These are phyloP conservation scores for Leptinotarsa texana DNA, from an alignment of 1,140 invertebrate genomes.

Conservation along the genomic window DNA sequence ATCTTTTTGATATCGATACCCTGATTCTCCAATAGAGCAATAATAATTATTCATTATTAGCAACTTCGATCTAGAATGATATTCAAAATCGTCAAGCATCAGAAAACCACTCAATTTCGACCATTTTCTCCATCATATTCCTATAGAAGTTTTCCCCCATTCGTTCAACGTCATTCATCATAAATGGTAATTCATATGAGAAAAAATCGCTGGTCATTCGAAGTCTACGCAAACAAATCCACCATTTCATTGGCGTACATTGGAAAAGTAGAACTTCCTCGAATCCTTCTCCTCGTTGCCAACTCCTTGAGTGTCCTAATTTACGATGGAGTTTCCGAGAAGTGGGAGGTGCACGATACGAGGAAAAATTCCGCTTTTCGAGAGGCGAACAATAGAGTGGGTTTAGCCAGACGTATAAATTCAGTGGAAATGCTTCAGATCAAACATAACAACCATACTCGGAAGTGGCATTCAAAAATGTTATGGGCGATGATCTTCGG, in stretches of 20 bases:
- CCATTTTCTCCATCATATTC: too few relatives aligned
- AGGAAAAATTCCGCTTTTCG: neutral
- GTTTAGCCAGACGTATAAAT: neutral
- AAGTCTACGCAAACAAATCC: neutral
- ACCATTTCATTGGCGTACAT: neutral
- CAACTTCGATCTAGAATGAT: too few relatives aligned
- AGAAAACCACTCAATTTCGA: too few relatives aligned
- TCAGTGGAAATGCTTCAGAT: neutral
- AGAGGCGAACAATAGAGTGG: neutral
- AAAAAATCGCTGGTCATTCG: too few relatives aligned
- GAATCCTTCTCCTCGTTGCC: neutral
- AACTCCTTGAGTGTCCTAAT: neutral
- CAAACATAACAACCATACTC: neutral
- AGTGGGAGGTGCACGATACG: neutral
- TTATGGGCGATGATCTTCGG: too few relatives aligned
- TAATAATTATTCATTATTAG: too few relatives aligned
- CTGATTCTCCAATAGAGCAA: too few relatives aligned
- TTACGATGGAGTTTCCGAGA: neutral
- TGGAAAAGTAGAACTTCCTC: neutral
- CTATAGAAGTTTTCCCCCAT: too few relatives aligned
- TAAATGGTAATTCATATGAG: too few relatives aligned
- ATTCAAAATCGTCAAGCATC: too few relatives aligned
- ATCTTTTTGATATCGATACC: too few relatives aligned
- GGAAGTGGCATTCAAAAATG: neutral
- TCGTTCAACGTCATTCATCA: too few relatives aligned